Evolutionary conservation across 2,113 vertebrate genomes (phyloP).

Genomic region (Chlamydotis undulata): DNA sequence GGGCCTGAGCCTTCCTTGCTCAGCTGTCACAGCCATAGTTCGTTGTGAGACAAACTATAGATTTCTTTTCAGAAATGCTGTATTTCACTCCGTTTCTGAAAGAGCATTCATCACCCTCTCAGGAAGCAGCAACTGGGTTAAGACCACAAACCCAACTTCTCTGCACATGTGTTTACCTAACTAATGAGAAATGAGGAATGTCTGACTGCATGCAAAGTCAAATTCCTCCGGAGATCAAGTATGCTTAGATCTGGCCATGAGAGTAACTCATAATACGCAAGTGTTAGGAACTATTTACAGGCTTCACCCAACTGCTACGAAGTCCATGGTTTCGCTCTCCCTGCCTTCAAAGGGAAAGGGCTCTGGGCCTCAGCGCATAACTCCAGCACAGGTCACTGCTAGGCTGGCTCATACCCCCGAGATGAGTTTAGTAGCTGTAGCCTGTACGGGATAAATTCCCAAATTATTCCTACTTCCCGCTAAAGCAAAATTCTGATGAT

Average conservation of each 20-base stretch:
- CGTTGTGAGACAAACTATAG: neutral
- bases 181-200: constrained; percentile 53
- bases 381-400: neutral
- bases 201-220: constrained; percentile 30
- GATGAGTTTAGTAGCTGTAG: neutral
- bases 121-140: neutral
- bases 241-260: constrained; percentile 43
- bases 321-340: constrained; percentile 22
- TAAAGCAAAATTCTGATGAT: neutral
- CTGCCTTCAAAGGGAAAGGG: constrained; percentile 1
- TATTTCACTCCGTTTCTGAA: neutral
- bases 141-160: constrained; percentile 8
- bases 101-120: neutral
- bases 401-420: neutral
- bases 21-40: constrained; percentile 62
- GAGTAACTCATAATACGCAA: constrained; percentile 41
- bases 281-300: constrained; percentile 41
- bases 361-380: neutral
- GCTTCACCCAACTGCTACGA: constrained; percentile 2
- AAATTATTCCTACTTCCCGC: neutral
- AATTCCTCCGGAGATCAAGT: constrained; percentile 60
- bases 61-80: constrained; percentile 23
- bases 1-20: neutral
- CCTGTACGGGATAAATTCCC: neutral
- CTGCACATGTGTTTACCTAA: neutral